These are phyloP conservation scores for Aricia agestis DNA, from an alignment of 1,140 invertebrate species.

Conservation along the genomic window DNA sequence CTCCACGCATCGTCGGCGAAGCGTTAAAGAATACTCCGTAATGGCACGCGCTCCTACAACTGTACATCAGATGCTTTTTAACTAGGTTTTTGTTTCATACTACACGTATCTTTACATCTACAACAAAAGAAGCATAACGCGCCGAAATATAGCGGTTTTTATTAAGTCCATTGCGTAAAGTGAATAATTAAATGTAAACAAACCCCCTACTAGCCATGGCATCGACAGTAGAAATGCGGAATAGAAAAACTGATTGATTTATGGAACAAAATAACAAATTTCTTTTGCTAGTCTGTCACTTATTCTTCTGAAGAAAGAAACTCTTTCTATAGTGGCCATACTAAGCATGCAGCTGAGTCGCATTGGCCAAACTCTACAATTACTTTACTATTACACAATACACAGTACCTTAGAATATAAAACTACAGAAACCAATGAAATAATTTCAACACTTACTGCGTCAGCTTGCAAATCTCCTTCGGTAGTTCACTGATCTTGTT, in stretches of 20 bases:
- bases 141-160: background rate
- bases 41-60: slow-evolving; percentile 36
- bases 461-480: slow-evolving; percentile 78
- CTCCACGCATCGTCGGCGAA: slow-evolving; percentile 49
- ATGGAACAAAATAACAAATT: too few species aligned
- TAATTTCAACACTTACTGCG: slow-evolving; percentile 76
- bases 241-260: too few species aligned
- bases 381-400: too few species aligned
- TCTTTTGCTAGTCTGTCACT: too few species aligned
- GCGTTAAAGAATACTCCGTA: slow-evolving; percentile 58
- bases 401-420: too few species aligned
- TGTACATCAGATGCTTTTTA: slow-evolving; percentile 31
- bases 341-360: too few species aligned
- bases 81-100: slow-evolving; percentile 20
- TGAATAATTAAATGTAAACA: background rate
- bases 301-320: too few species aligned
- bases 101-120: background rate
- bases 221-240: too few species aligned
- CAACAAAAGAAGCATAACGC: background rate
- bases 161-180: background rate
- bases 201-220: background rate
- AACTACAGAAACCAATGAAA: too few species aligned
- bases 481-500: slow-evolving; percentile 81
- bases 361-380: too few species aligned
- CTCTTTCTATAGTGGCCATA: too few species aligned